Conservation (phyloP, 2,113 vertebrate species). For the Tautogolabrus adspersus region DNA sequence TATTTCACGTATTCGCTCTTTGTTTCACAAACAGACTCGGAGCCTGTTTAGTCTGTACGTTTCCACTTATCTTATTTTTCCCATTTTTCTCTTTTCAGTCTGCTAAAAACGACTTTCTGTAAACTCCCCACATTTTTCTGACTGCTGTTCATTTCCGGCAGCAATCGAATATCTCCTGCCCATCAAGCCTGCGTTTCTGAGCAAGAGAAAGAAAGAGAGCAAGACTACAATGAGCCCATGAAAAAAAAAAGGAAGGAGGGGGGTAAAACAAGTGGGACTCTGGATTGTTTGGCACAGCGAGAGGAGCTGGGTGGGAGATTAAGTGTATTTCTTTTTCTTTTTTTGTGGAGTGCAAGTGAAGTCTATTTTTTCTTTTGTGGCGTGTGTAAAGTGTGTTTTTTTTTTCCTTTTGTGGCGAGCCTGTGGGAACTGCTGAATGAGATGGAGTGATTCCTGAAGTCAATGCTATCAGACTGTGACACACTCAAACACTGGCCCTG, state of each 20-base stretch:
- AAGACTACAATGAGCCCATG: conserved; percentile 32
- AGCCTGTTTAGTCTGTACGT: conserved; percentile 76
- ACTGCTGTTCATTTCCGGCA: conserved; percentile 70
- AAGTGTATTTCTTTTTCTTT: conserved; percentile 40
- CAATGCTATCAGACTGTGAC: conserved; percentile 87
- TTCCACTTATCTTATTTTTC: conserved; percentile 70
- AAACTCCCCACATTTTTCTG: conserved; percentile 72
- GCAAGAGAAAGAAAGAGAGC: conserved; percentile 37
- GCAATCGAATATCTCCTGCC: conserved; percentile 64
- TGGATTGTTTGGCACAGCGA: conserved; percentile 73
- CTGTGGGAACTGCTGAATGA: conserved; percentile 80
- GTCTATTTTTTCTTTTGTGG: conserved; percentile 74
- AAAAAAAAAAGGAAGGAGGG: neutral
- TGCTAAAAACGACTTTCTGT: conserved; percentile 57
- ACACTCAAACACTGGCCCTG: conserved; percentile 85
- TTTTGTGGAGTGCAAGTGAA: conserved; percentile 62
- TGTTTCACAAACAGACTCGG: conserved; percentile 46
- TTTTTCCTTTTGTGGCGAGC: conserved; percentile 69
- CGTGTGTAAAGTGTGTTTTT: conserved; percentile 63
- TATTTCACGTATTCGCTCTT: conserved; percentile 69
- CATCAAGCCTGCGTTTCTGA: conserved; percentile 64
- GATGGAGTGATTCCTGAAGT: conserved; percentile 81
- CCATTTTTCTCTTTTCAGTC: conserved; percentile 46
- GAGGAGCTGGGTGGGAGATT: conserved; percentile 63
- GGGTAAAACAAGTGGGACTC: conserved; percentile 34